Evolutionary conservation across 2,797 vertebrate species (phyloP).

Genomic region (Liasis olivaceus): DNA sequence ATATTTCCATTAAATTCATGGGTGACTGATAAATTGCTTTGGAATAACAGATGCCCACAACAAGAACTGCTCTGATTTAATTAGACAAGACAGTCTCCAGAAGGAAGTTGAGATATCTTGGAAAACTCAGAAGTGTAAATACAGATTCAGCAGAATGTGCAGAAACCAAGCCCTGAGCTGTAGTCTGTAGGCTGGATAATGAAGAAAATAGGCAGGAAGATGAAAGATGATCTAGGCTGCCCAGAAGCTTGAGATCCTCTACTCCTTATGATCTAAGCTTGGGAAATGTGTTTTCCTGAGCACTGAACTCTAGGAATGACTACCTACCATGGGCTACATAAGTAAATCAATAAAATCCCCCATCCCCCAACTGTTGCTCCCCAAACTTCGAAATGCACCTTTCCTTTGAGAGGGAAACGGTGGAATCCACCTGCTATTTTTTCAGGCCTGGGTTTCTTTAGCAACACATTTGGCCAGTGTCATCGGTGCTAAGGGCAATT

Average conservation of each 20-base stretch:
- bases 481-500: no score
- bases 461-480: conserved; percentile 9
- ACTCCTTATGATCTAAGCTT: background rate
- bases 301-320: background rate
- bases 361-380: background rate
- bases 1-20: background rate
- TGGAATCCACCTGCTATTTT: background rate
- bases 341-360: background rate
- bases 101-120: background rate
- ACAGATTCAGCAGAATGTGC: background rate
- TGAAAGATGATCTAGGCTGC: background rate
- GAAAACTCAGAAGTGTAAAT: background rate
- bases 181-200: background rate
- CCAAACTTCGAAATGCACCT: background rate
- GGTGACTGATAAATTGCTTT: background rate
- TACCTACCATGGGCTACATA: background rate
- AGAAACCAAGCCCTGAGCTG: background rate
- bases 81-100: background rate
- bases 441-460: conserved; percentile 9
- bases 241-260: background rate
- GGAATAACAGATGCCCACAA: background rate
- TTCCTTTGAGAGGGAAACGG: background rate
- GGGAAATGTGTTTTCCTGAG: background rate
- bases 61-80: background rate
- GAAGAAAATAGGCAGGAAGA: background rate